These are phyloP conservation scores for Arenicola marina DNA, from an alignment of 2,888 invertebrate genomes.

Conservation along the genomic window DNA sequence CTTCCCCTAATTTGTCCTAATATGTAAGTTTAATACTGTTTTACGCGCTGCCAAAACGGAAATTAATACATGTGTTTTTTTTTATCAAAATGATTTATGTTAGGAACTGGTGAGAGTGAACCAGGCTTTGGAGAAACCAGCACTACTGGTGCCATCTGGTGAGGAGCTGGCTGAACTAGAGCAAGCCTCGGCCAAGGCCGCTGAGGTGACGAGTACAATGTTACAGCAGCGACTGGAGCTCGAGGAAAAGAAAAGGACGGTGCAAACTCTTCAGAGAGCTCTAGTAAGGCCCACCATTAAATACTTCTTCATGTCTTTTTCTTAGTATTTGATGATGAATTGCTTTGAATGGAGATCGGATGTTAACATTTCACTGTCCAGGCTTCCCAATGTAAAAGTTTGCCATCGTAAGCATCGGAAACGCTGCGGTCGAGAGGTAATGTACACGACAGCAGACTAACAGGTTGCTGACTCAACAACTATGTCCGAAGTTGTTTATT, in stretches of 20 bases:
- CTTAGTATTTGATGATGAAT: no score
- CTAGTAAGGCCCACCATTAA: conserved; percentile 36
- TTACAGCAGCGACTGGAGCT: conserved; percentile 56
- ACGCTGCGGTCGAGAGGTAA: no score
- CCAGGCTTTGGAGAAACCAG: conserved; percentile 48
- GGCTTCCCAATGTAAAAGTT: no score
- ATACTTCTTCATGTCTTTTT: no score
- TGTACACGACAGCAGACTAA: no score
- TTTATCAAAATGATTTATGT: no score
- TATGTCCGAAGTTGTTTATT: no score
- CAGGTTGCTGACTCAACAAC: no score
- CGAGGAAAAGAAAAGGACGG: conserved; percentile 57
- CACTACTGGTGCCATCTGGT: conserved; percentile 49
- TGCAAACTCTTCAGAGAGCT: conserved; percentile 59
- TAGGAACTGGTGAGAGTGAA: conserved; percentile 47
- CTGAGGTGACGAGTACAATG: conserved; percentile 56
- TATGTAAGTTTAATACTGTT: not conserved
- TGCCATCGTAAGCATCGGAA: no score
- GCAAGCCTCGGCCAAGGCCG: conserved; percentile 54
- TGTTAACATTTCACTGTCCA: no score
- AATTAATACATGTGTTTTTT: not conserved
- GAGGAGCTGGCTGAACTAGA: conserved; percentile 54
- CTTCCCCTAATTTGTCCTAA: no score
- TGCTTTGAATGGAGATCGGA: no score
- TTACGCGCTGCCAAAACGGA: not conserved